phyloP scores from a whole-genome alignment of 1,140 invertebrate species.

The Druon quercuslanigerum region DNA sequence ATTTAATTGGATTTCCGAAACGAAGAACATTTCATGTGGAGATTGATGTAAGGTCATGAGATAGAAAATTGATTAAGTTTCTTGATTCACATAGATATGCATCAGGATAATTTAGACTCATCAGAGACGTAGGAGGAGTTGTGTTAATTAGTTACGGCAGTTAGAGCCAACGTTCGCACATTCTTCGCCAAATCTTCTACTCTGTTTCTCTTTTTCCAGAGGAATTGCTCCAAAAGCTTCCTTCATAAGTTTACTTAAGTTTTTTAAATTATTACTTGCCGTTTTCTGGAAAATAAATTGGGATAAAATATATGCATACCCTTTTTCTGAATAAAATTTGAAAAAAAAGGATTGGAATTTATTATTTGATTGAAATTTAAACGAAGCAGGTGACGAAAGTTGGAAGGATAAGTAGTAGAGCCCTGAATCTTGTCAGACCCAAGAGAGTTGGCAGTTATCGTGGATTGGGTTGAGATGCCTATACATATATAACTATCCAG shows the following conservation, averaged over 20 bases:
- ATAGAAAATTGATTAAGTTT: slow-evolving; percentile 16
- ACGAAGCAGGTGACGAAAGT: neutral
- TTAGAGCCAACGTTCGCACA: slow-evolving; percentile 2
- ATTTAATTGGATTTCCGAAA: slow-evolving; percentile 21
- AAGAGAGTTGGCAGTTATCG: neutral
- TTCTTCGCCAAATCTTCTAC: neutral
- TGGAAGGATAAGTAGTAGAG: neutral
- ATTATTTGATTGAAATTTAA: neutral
- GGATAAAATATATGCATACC: no score
- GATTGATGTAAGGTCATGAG: slow-evolving; percentile 23
- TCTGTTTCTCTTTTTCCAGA: neutral
- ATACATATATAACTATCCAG: neutral
- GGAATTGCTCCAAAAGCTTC: no score
- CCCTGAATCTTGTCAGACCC: slow-evolving; percentile 8
- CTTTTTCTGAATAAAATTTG: no score
- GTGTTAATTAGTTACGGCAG: neutral
- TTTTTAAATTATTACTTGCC: no score
- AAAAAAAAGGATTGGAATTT: no score
- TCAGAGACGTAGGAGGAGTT: slow-evolving; percentile 19
- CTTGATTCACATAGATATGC: slow-evolving; percentile 20
- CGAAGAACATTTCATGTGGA: neutral
- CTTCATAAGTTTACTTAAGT: no score
- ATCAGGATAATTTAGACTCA: slow-evolving; percentile 16
- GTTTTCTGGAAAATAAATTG: no score
- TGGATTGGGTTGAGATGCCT: neutral